Conservation (phyloP, 1,140 invertebrate genomes). For the Coptotermes formosanus region DNA sequence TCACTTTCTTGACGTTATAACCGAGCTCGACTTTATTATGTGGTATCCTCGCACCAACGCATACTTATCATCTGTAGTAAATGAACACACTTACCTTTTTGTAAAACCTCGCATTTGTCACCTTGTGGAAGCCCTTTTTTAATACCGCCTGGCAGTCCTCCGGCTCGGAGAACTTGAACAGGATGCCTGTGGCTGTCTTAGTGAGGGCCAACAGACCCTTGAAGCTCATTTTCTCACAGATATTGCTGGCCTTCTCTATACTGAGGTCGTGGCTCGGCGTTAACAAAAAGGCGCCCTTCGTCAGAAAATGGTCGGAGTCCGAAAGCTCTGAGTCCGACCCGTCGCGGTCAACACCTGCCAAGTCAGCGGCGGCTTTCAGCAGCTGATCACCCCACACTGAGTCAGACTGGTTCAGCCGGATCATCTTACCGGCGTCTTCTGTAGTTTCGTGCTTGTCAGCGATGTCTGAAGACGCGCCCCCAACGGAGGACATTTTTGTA, state of each 20-base stretch:
- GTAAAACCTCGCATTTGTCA: conserved; percentile 72
- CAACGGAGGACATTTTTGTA: conserved; percentile 1
- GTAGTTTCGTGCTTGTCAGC: not conserved
- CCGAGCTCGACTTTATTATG: no score
- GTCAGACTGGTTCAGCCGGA: conserved; percentile 25
- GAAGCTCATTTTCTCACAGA: conserved; percentile 84
- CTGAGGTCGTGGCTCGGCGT: conserved; percentile 80
- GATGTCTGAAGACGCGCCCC: not conserved
- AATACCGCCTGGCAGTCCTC: conserved; percentile 81
- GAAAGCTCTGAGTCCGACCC: conserved; percentile 32
- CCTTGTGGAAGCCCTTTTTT: conserved; percentile 83
- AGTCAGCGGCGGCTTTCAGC: conserved; percentile 24
- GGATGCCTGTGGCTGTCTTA: conserved; percentile 81
- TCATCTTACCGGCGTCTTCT: not conserved
- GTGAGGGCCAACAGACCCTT: conserved; percentile 72
- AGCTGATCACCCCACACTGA: conserved; percentile 31
- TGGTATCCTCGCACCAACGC: no score
- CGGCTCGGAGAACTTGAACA: conserved; percentile 81
- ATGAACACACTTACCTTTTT: conserved; percentile 60
- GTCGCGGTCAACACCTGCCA: conserved; percentile 27
- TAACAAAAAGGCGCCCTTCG: conserved; percentile 72
- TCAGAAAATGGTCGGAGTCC: conserved; percentile 34
- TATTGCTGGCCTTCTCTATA: conserved; percentile 78
- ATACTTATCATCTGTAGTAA: no score
- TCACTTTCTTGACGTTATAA: no score